phyloP scores from a whole-genome alignment of 2,888 invertebrate genomes.

The Epiperipatus broadwayi region DNA sequence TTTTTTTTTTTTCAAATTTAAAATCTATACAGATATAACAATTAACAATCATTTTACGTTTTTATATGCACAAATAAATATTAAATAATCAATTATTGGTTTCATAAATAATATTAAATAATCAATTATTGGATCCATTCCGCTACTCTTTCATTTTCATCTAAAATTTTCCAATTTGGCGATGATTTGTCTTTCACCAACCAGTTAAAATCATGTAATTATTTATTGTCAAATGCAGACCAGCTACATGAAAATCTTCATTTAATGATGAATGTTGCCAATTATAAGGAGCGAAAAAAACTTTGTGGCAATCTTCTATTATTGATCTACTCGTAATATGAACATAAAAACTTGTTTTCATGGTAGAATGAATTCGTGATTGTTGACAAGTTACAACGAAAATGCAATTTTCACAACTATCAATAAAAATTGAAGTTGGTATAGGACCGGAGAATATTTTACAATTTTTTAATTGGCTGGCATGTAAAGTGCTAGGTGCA shows the following conservation, averaged over 20 bases:
- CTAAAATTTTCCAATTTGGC: constrained; percentile 30
- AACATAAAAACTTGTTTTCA: constrained; percentile 55
- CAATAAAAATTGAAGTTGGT: constrained; percentile 69
- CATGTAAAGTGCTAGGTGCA: constrained; percentile 64
- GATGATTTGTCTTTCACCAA: constrained; percentile 57
- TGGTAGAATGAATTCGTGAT: constrained; percentile 63
- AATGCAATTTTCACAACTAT: constrained; percentile 54
- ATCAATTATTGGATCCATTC: too few species aligned
- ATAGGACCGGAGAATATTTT: constrained; percentile 67
- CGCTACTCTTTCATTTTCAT: constrained; percentile 21
- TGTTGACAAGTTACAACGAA: constrained; percentile 81
- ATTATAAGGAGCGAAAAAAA: constrained; percentile 64
- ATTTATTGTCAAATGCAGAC: constrained; percentile 48
- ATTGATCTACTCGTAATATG: constrained; percentile 86
- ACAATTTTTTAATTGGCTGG: constrained; percentile 55
- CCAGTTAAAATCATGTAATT: constrained; percentile 94
- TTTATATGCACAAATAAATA: too few species aligned
- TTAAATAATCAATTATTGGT: too few species aligned
- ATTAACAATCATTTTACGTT: too few species aligned
- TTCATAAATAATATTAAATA: too few species aligned
- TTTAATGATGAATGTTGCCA: constrained; percentile 52
- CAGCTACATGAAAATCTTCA: constrained; percentile 43
- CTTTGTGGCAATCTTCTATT: constrained; percentile 65
- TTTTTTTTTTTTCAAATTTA: too few species aligned
- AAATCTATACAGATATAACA: too few species aligned